Evolutionary conservation across 2,888 invertebrate genomes (phyloP), one percentile per base, ranked within the genome.

Genomic region (Adelognathus sp.): DNA sequence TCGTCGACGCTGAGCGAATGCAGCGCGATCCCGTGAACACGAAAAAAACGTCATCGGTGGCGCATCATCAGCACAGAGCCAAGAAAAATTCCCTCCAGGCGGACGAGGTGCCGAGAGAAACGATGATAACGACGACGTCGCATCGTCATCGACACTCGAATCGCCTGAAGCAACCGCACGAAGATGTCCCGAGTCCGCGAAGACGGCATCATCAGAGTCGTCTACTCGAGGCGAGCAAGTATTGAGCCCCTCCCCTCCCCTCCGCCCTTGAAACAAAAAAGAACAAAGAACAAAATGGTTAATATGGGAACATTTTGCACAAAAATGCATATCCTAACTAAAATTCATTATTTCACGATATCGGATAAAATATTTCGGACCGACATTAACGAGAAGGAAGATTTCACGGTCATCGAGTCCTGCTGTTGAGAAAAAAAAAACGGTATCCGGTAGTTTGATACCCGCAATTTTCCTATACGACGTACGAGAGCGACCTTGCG

Each of bases 121-220:
- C 74, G 71, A 76, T 79, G 66, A 80, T 76, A 61, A 79, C 75
- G 75, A 84, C 87, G 84, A 84, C 84, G 86, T 83, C 87, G 84
- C 90, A 90, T 79, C 91, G 88, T 77, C 89, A 88, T 81, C 89
- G 90, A 83, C 90, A 90, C 83, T 85, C 88, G 79, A 89, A 90
- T 85, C 89, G 88, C 75, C 88, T 89, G 83, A 89, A 88, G 80
- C 81, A 85, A 81, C 86, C 86, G 79, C 86, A 86, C 81, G 83
- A 86, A 76, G 84, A 84, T 50, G 82, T 69, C 33, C 67, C 83
- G 66, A 83, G 69, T 56, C 83, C 86, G 52, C 87, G 88, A 73
- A 90, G 89, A 86, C 88, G 90, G 79, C 89, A 83, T 63, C 77
- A 86, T 84, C 82, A 85, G 81, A 85, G 86, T 81, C 88, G 87